Conservation (phyloP, 2,113 vertebrate species). For the Myxocyprinus asiaticus region DNA sequence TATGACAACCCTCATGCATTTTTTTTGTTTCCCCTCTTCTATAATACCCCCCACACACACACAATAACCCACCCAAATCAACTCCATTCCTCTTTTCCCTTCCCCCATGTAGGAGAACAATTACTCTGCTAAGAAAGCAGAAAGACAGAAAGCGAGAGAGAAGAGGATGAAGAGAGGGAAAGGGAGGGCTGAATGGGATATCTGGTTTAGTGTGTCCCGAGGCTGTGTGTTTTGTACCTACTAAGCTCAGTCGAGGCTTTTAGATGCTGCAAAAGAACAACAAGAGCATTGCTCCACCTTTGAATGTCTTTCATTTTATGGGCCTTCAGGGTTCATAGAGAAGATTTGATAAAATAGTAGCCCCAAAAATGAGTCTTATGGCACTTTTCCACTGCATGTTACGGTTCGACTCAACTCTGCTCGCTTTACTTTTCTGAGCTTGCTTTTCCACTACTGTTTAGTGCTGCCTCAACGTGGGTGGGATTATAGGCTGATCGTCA, state of each 20-base stretch:
- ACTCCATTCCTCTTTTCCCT: conserved; percentile 42
- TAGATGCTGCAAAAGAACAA: conserved; percentile 54
- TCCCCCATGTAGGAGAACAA: conserved; percentile 53
- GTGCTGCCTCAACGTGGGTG: too few species aligned
- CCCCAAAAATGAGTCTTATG: too few species aligned
- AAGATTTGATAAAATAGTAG: too few species aligned
- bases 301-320: too few species aligned
- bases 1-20: conserved; percentile 56
- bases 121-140: conserved; percentile 58
- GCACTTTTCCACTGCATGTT: too few species aligned
- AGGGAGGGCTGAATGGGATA: conserved; percentile 30
- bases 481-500: too few species aligned
- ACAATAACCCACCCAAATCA: conserved; percentile 54
- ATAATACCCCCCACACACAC: conserved; percentile 20
- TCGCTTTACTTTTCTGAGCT: too few species aligned
- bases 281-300: conserved; percentile 27
- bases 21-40: conserved; percentile 39
- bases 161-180: conserved; percentile 31
- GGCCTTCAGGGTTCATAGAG: too few species aligned
- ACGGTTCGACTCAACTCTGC: too few species aligned
- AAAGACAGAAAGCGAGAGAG: conserved; percentile 47
- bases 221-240: conserved; percentile 52
- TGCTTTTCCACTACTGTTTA: too few species aligned
- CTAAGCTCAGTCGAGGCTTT: conserved; percentile 41
- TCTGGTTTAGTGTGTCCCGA: conserved; percentile 49